Conservation (phyloP, 2,888 invertebrate genomes). For the Synanthedon formicaeformis region DNA sequence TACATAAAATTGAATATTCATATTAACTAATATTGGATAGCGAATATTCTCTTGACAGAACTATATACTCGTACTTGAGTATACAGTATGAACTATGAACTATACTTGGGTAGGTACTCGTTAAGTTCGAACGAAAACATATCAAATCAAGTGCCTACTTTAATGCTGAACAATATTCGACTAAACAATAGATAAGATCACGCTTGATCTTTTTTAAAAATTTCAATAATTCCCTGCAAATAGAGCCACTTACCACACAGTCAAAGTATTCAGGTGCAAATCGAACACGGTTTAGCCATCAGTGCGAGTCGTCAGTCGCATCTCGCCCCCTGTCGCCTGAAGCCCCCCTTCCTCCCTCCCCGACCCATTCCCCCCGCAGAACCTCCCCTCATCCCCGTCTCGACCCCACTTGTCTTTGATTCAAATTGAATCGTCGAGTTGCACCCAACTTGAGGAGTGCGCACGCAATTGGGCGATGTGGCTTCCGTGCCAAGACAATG, state of each 20-base stretch:
- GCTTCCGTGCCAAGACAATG: slow-evolving; percentile 29
- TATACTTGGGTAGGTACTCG: too few relatives aligned
- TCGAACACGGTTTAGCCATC: slow-evolving; percentile 68
- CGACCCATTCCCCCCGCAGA: slow-evolving; percentile 17
- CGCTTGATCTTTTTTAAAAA: too few relatives aligned
- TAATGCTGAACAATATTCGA: too few relatives aligned
- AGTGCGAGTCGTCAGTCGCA: slow-evolving; percentile 46
- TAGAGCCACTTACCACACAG: slow-evolving; percentile 27
- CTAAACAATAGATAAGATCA: too few relatives aligned
- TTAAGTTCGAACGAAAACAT: too few relatives aligned
- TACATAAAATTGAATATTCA: too few relatives aligned
- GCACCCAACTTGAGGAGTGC: slow-evolving; percentile 38
- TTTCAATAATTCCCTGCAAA: slow-evolving; percentile 6
- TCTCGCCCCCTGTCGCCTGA: slow-evolving; percentile 11
- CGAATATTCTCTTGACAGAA: too few relatives aligned
- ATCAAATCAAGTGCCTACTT: too few relatives aligned
- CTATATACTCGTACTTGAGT: too few relatives aligned
- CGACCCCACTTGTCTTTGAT: slow-evolving; percentile 26
- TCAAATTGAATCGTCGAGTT: slow-evolving; percentile 56
- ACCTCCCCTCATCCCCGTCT: slow-evolving; percentile 7
- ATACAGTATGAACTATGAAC: too few relatives aligned
- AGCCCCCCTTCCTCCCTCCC: slow-evolving; percentile 7
- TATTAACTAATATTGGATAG: too few relatives aligned
- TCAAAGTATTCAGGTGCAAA: slow-evolving; percentile 50
- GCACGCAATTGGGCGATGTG: slow-evolving; percentile 46